Evolutionary conservation across 2,797 vertebrate species (phyloP).

Genomic region (Aldrovandia affinis): DNA sequence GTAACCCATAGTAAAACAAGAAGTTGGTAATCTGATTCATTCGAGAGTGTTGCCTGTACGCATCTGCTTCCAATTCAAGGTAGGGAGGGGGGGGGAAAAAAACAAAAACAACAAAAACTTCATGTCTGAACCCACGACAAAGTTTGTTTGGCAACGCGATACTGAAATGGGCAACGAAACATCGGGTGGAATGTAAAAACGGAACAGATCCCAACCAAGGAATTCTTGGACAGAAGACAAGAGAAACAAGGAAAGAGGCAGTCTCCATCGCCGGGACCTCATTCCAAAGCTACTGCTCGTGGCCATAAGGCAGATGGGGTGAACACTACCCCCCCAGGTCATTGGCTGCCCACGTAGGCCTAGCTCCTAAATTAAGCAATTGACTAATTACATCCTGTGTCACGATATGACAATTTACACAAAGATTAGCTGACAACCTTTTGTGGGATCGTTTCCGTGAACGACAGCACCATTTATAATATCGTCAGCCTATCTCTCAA

Average conservation of each 20-base stretch:
- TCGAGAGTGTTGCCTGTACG: not conserved
- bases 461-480: not conserved
- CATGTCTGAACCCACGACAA: not conserved
- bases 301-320: not conserved
- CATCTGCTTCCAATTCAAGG: constrained; percentile 32
- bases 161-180: not conserved
- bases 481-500: not conserved
- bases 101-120: constrained; percentile 6
- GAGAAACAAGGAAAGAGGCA: not conserved
- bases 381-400: not conserved
- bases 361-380: not conserved
- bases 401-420: not conserved
- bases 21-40: not conserved
- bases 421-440: not conserved
- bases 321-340: not conserved
- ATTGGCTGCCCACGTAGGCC: not conserved
- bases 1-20: not conserved
- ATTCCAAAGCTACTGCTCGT: too few species aligned
- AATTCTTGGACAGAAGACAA: not conserved
- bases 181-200: constrained; percentile 20
- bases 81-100: not conserved
- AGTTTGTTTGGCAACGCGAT: not conserved
- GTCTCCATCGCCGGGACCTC: not conserved
- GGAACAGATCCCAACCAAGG: not conserved
- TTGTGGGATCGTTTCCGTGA: not conserved